Evolutionary conservation across 2,113 vertebrate genomes (phyloP).

Genomic region (Bostrychus sinensis): DNA sequence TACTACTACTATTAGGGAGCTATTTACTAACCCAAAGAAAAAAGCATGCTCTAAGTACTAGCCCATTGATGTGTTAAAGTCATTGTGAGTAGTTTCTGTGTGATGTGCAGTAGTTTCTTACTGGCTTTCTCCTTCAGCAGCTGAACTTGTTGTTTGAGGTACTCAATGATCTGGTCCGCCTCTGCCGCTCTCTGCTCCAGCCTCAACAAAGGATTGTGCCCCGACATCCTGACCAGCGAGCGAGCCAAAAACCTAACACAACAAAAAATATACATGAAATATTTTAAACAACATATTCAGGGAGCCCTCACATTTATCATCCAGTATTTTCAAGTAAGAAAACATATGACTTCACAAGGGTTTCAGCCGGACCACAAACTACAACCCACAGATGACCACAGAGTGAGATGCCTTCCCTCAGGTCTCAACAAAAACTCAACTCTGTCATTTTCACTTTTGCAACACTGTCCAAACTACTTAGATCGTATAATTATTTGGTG

Average conservation of each 20-base stretch:
- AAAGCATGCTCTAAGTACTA: no score
- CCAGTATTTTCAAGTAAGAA: neutral
- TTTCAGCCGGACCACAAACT: slow-evolving; percentile 51
- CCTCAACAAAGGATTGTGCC: slow-evolving; percentile 85
- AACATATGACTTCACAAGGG: slow-evolving; percentile 20
- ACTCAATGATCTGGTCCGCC: slow-evolving; percentile 95
- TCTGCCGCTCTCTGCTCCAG: slow-evolving; percentile 94
- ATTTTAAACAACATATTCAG: neutral
- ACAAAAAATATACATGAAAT: slow-evolving; percentile 26
- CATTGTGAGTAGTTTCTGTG: neutral
- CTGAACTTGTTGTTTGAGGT: slow-evolving; percentile 95
- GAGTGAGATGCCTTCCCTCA: slow-evolving; percentile 24
- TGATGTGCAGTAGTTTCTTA: slow-evolving; percentile 72
- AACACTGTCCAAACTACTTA: neutral
- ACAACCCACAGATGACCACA: slow-evolving; percentile 43
- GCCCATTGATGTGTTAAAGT: no score
- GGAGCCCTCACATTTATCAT: neutral
- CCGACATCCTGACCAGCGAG: slow-evolving; percentile 89
- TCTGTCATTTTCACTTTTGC: slow-evolving; percentile 29
- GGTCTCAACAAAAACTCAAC: slow-evolving; percentile 49
- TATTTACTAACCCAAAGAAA: no score
- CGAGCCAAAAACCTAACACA: slow-evolving; percentile 84
- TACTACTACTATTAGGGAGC: no score
- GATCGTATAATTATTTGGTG: neutral
- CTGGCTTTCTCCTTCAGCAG: slow-evolving; percentile 96